Conservation (phyloP, 2,113 vertebrate species). For the Calidris pugnax region DNA sequence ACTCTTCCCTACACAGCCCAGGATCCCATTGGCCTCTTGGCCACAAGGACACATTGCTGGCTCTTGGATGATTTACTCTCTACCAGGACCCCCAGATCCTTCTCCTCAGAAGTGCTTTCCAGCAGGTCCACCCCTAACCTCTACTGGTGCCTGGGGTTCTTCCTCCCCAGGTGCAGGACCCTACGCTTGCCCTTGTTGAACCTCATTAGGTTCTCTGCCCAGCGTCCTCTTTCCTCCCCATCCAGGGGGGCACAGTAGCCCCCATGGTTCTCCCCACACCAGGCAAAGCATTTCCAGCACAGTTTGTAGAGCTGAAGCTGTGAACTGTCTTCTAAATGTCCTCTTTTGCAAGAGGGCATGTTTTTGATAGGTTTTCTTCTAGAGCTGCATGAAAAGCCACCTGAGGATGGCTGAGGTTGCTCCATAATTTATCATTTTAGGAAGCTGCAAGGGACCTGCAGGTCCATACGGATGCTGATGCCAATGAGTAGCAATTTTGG, state of each 20-base stretch:
- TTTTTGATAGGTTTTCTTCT: neutral
- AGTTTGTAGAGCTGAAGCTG: neutral
- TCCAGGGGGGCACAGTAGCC: neutral
- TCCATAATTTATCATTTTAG: neutral
- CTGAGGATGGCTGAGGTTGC: neutral
- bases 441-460: neutral
- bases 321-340: neutral
- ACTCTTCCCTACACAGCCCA: too few species aligned
- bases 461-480: neutral
- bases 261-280: neutral
- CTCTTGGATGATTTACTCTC: too few species aligned
- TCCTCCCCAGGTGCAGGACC: too few species aligned
- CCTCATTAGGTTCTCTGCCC: too few species aligned
- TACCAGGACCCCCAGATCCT: too few species aligned
- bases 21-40: too few species aligned
- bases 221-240: neutral
- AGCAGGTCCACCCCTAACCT: too few species aligned
- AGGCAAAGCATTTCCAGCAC: neutral
- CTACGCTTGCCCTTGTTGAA: too few species aligned
- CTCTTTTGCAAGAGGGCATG: neutral
- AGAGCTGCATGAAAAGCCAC: neutral
- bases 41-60: too few species aligned
- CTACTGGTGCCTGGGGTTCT: too few species aligned
- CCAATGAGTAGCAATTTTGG: neutral
- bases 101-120: too few species aligned